A percentile compares a stretch with the other conserved stretches of the same genome.
These are phyloP conservation scores for Epinephelus awoara DNA, from an alignment of 2,797 vertebrate genomes.

Conservation along the genomic window DNA sequence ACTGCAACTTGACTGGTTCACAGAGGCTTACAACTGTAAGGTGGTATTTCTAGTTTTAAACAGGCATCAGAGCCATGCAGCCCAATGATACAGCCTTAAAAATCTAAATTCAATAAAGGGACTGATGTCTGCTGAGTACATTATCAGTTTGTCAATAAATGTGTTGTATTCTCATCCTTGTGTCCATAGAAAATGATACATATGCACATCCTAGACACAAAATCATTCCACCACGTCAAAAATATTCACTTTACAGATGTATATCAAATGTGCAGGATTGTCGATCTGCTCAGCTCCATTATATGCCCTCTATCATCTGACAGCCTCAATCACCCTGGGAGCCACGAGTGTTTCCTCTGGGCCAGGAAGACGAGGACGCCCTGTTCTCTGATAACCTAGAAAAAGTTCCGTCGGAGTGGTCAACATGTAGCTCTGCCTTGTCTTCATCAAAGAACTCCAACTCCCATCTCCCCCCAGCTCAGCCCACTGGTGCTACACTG, in stretches of 20 bases:
- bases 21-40: too few species aligned
- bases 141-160: too few species aligned
- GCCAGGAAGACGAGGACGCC: constrained; percentile 41
- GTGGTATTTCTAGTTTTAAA: background rate
- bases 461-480: constrained; percentile 22
- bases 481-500: constrained; percentile 37
- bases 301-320: constrained; percentile 4
- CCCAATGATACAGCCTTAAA: background rate
- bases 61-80: background rate
- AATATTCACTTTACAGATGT: background rate
- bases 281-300: background rate
- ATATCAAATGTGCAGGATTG: background rate
- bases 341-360: constrained; percentile 68
- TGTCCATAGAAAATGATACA: background rate
- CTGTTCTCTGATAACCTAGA: constrained; percentile 39
- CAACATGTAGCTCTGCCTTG: constrained; percentile 7
- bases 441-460: constrained; percentile 44
- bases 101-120: background rate
- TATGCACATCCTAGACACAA: background rate
- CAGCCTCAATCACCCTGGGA: constrained; percentile 72
- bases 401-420: constrained; percentile 1
- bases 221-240: background rate
- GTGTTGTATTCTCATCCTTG: background rate
- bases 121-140: background rate
- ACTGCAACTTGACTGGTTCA: too few species aligned